Evolutionary conservation across 2,888 invertebrate species (phyloP).

Genomic region (Pollenia griseotomentosa): DNA sequence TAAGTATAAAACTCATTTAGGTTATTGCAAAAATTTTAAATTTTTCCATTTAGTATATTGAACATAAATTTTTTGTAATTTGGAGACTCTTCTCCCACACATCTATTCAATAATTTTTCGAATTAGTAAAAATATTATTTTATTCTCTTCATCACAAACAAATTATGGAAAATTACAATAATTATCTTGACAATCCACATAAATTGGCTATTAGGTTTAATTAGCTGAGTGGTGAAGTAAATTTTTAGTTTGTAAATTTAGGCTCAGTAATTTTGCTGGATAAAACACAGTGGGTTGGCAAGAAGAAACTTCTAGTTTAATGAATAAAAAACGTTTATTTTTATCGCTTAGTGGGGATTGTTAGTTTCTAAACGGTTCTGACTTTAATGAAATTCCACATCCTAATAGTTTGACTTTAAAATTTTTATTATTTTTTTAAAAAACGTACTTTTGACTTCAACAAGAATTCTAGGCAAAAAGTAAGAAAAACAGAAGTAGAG

Average conservation of each 20-base stretch:
- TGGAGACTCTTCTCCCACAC: not conserved
- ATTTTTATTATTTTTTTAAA: too few species aligned
- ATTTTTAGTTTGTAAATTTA: not conserved
- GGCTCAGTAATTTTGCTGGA: not conserved
- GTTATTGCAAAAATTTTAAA: conserved; percentile 34
- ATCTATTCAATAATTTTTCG: conserved; percentile 42
- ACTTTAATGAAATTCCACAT: too few species aligned
- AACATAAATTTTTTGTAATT: not conserved
- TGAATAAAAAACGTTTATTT: too few species aligned
- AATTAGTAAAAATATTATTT: conserved; percentile 45
- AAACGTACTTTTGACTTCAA: too few species aligned
- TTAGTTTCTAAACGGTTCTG: too few species aligned
- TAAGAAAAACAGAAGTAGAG: too few species aligned
- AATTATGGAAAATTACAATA: conserved; percentile 57
- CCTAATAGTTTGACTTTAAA: too few species aligned
- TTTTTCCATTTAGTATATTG: not conserved
- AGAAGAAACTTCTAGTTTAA: too few species aligned
- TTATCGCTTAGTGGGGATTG: too few species aligned
- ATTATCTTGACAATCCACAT: conserved; percentile 69
- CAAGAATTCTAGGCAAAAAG: too few species aligned
- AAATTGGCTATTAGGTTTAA: conserved; percentile 69
- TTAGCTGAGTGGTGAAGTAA: conserved; percentile 38
- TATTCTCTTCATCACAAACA: conserved; percentile 31
- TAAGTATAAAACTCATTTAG: not conserved
- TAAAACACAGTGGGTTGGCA: not conserved